phyloP scores from a whole-genome alignment of 2,113 vertebrate species.

The Ailuropoda melanoleuca region DNA sequence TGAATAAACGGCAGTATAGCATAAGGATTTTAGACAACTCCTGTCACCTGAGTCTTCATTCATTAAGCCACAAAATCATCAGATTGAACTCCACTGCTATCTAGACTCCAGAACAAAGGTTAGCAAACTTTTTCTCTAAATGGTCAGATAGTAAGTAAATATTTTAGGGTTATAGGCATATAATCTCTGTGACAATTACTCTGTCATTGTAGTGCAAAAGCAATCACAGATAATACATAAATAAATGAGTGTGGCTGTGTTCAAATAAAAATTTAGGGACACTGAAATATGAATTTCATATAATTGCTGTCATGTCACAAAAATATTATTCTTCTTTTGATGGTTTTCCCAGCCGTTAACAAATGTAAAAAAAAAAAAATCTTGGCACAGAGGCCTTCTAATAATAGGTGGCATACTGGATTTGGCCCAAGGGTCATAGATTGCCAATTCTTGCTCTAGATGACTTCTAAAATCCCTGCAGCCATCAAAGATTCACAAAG shows the following conservation, averaged over 20 bases:
- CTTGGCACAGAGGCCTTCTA: not conserved
- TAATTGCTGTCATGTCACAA: not conserved
- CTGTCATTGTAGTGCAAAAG: not conserved
- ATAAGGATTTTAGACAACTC: not conserved
- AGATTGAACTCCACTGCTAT: not conserved
- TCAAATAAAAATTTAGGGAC: not conserved
- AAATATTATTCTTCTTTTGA: not conserved
- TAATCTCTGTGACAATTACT: not conserved
- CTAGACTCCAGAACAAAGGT: not conserved
- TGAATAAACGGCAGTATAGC: not conserved
- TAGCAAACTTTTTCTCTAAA: not conserved
- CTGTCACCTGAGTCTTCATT: not conserved
- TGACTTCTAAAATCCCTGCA: not conserved
- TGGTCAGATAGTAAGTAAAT: not conserved
- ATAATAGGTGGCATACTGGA: not conserved
- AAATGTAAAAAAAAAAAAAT: not conserved
- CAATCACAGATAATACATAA: not conserved
- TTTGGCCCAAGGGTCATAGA: not conserved
- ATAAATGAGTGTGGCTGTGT: not conserved
- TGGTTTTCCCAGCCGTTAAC: slow-evolving; percentile 16
- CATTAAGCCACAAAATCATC: slow-evolving; percentile 39
- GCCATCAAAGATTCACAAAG: not conserved
- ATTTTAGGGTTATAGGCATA: not conserved
- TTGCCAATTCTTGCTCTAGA: not conserved
- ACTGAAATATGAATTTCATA: slow-evolving; percentile 36